phyloP scores from a whole-genome alignment of 2,113 vertebrate species.

The Sus scrofa region DNA sequence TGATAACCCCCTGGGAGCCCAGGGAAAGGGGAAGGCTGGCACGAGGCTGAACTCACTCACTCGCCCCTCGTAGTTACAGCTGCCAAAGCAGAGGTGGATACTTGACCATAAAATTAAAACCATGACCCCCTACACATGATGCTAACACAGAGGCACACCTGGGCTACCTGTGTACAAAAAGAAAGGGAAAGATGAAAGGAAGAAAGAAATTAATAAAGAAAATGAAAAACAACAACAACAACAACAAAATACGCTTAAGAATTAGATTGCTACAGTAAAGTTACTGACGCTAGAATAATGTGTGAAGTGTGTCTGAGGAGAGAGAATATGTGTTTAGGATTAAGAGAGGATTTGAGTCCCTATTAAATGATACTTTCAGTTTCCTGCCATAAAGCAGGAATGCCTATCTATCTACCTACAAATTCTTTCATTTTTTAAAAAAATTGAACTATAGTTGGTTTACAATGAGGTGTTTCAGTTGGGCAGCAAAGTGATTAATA shows the following conservation, averaged over 20 bases:
- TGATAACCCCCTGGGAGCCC: not conserved
- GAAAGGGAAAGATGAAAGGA: not conserved
- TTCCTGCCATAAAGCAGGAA: not conserved
- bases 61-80: rapidly evolving
- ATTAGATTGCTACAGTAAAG: not conserved
- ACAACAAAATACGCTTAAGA: too few relatives aligned
- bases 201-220: not conserved
- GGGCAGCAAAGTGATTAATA: too few relatives aligned
- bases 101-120: not conserved
- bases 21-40: not conserved
- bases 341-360: not conserved
- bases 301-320: not conserved
- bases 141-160: not conserved
- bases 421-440: not conserved
- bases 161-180: not conserved
- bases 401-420: not conserved
- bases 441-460: too few relatives aligned
- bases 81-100: not conserved
- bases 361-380: not conserved
- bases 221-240: not conserved
- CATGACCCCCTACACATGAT: not conserved
- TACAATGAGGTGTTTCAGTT: too few relatives aligned
- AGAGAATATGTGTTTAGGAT: not conserved
- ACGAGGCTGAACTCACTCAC: not conserved
- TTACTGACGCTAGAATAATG: not conserved